Evolutionary conservation across 2,797 vertebrate genomes (phyloP).

Genomic region (Alosa sapidissima): DNA sequence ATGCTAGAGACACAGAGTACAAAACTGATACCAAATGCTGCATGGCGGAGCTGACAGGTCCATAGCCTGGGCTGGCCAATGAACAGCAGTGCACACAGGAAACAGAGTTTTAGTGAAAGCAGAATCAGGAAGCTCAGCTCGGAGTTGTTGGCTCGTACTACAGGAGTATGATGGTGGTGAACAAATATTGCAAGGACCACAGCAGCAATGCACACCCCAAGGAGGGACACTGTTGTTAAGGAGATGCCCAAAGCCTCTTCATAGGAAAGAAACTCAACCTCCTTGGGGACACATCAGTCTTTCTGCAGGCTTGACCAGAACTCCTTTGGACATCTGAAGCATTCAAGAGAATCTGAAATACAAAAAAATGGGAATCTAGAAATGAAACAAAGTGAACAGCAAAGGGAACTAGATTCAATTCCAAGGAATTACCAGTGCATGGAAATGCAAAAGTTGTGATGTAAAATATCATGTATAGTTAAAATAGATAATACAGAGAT

Average conservation of each 20-base stretch:
- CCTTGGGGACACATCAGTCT: conserved; percentile 35
- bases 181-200: conserved; percentile 22
- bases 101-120: conserved; percentile 58
- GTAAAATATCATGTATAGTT: too few relatives aligned
- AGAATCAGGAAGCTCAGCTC: conserved; percentile 50
- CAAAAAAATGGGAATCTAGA: background rate
- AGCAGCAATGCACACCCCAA: conserved; percentile 31
- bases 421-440: too few relatives aligned
- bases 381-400: background rate
- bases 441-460: too few relatives aligned
- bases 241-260: conserved; percentile 39
- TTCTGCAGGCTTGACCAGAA: conserved; percentile 38
- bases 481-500: too few relatives aligned
- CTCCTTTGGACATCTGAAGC: conserved; percentile 42
- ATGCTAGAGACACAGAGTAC: too few relatives aligned
- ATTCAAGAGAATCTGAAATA: conserved; percentile 26
- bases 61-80: too few relatives aligned
- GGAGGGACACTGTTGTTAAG: conserved; percentile 29
- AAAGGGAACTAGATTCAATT: background rate
- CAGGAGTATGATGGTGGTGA: conserved; percentile 34
- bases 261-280: background rate
- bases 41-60: too few relatives aligned
- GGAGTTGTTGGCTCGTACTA: conserved; percentile 50
- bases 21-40: too few relatives aligned
- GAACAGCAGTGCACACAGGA: conserved; percentile 47